Percentiles rank a stretch among this genome's conserved stretches.
phyloP scores from a whole-genome alignment of 2,888 invertebrate genomes.

The Notocelia uddmanniana region DNA sequence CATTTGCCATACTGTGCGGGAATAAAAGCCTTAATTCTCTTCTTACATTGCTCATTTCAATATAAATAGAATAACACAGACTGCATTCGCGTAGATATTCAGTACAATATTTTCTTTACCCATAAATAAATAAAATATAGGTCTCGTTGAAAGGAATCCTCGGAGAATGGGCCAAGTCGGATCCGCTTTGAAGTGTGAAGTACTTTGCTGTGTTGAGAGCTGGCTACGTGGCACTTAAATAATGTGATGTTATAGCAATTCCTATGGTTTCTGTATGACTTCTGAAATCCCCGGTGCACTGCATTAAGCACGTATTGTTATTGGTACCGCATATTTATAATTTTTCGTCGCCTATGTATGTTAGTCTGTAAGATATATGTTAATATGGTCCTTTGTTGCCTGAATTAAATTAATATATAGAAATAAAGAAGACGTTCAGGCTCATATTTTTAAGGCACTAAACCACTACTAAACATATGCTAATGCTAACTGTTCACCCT shows the following conservation, averaged over 20 bases:
- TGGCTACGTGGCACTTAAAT: neutral
- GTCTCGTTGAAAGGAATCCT: conserved; percentile 11
- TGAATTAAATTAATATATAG: too few species aligned
- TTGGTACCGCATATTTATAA: too few species aligned
- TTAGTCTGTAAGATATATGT: too few species aligned
- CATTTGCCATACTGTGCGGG: too few species aligned
- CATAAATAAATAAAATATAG: conserved; percentile 15
- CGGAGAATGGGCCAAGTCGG: neutral
- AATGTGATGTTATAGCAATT: neutral
- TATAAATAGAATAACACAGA: conserved; percentile 13
- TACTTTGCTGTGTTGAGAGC: neutral
- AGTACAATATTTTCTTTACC: conserved; percentile 16
- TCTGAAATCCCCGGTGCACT: neutral
- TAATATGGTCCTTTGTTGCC: too few species aligned
- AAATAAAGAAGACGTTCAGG: too few species aligned
- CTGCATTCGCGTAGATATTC: neutral
- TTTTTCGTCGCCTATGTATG: too few species aligned
- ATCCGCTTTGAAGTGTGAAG: conserved; percentile 6
- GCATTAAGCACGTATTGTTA: neutral
- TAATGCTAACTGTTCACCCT: too few species aligned
- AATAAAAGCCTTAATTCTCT: neutral
- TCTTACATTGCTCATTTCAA: neutral
- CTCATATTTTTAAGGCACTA: too few species aligned
- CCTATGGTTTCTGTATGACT: neutral
- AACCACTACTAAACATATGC: too few species aligned